phyloP scores from a whole-genome alignment of 2,888 invertebrate species.

The Tipula vernalis region DNA sequence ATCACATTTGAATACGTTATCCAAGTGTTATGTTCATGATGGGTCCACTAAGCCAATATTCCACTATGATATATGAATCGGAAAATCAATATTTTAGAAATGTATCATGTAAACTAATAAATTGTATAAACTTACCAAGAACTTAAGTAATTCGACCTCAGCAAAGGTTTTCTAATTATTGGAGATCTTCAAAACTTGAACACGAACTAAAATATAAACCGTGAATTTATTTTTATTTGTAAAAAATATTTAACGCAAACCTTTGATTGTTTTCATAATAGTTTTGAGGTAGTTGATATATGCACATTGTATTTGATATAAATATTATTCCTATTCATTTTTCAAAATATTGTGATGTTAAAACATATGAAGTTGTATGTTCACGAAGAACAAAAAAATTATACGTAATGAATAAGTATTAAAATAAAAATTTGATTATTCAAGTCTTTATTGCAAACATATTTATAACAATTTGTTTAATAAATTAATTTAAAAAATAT shows the following conservation, averaged over 20 bases:
- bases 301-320: too few relatives aligned
- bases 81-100: not conserved
- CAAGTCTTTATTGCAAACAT: not conserved
- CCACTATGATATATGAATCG: not conserved
- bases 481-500: too few relatives aligned
- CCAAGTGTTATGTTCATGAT: not conserved
- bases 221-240: not conserved
- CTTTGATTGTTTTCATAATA: too few relatives aligned
- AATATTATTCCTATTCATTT: too few relatives aligned
- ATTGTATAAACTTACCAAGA: not conserved
- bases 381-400: not conserved
- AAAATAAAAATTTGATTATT: not conserved
- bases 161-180: not conserved
- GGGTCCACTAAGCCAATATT: not conserved
- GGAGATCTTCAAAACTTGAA: not conserved
- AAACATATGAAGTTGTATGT: not conserved
- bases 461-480: too few relatives aligned
- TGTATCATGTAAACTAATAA: not conserved
- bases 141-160: not conserved
- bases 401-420: not conserved
- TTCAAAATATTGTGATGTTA: not conserved
- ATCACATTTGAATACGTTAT: not conserved
- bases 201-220: not conserved
- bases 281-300: too few relatives aligned
- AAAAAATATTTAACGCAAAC: too few relatives aligned